Evolutionary conservation across 2,888 invertebrate species (phyloP), one percentile per base, ranked within the genome.

Genomic region (Athetis lepigone): DNA sequence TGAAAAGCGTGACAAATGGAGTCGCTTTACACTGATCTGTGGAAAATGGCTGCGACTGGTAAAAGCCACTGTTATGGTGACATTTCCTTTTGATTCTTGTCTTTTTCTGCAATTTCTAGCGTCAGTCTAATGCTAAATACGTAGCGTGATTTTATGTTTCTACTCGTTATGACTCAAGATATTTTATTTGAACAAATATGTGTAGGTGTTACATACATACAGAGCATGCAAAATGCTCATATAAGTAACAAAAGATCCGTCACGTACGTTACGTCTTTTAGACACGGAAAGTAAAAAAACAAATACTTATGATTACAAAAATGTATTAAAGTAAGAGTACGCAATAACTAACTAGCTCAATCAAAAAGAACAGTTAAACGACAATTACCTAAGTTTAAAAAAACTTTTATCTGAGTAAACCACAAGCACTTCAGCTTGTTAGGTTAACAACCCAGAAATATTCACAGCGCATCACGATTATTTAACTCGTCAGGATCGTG

Each of bases 1-100:
- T 89, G 89, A 92, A 93, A 92, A 92, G 91, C 92, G 91, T 92
- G 89, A 91, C 92, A 91, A 90, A 89, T 79, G 75, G 71, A 70
- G 67, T 74, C 72, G 74, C 75, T 81, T 82, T 77, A 76, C 79
- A 60, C 68, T 69, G 80, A 84, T 82, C 74, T 73, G 79, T 80
- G 80, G 80, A 86, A 85, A 81, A 80, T 66, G 42, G 27, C 79
- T 68, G 74, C 80, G 74, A 74, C 79, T 70, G 46, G 77, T 79
- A 81, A 84, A 80, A 77, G 82, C 62, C 23, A 47, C 57, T 61
- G 50, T 66, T 61, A 27, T 52, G 64, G 45, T 60, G 70, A 72
- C 76, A 73, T 71, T 77, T 80, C 42, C 62, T 61, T 70, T 59
- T 52, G 43, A 68, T 71, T 61, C 47, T 21, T 69, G 18, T 42